Evolutionary conservation across 2,797 vertebrate species (phyloP).

Genomic region (Neosilurus hyrtlii): DNA sequence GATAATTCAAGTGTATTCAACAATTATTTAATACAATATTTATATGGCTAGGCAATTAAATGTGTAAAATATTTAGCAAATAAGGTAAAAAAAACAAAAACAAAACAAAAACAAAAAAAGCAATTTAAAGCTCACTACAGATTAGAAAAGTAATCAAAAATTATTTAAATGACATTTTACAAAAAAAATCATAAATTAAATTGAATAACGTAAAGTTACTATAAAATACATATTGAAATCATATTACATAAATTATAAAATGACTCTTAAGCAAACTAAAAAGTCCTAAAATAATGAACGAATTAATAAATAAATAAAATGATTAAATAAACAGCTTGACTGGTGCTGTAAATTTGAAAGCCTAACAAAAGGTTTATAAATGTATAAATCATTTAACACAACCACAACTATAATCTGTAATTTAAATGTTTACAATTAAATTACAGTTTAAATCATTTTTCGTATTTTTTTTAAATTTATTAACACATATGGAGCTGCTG

Average conservation of each 20-base stretch:
- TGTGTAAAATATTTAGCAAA: background rate
- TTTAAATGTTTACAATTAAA: background rate
- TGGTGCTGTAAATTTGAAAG: background rate
- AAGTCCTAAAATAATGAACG: background rate
- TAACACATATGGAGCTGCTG: background rate
- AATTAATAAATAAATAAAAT: background rate
- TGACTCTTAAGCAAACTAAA: background rate
- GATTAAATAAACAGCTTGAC: background rate
- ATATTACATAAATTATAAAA: background rate
- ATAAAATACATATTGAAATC: background rate
- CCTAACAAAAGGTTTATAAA: background rate
- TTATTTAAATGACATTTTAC: background rate
- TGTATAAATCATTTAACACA: background rate
- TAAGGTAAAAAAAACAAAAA: background rate
- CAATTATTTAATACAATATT: no score
- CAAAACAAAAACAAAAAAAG: no score
- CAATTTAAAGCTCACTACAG: background rate
- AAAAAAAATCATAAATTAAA: constrained; percentile 13
- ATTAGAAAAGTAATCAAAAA: no score
- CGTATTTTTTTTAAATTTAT: background rate
- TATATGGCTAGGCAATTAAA: no score
- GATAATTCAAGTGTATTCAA: no score
- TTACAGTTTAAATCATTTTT: background rate
- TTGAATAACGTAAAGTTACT: background rate
- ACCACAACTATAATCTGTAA: background rate